Base-by-base conservation (phyloP, 2,797 vertebrate species). In the Acanthopagrus latus region DNA sequence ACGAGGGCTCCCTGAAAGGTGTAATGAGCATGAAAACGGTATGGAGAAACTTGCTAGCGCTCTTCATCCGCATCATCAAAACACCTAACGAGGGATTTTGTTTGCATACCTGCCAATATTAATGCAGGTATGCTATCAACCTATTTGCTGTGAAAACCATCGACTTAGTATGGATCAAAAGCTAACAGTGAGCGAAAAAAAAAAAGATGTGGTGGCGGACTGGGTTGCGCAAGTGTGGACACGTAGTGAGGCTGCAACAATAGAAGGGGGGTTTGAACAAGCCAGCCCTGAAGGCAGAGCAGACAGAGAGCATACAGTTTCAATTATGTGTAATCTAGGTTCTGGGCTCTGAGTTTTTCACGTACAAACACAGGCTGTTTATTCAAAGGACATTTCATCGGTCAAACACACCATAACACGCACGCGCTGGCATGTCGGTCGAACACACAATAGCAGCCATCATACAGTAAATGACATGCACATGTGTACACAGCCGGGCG, bases 281-380 rank as follows among this genome's bases (percentile, higher is more conserved):
- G 54, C 27, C 14, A 1, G 46, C 74, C 77, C 84, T 29, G 81
- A 67, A 79, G 85, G 75, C 16, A 21, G 38, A 25, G 64, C 7
- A 7, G 43, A 55, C 2, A 59, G 21, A 25, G 64, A 44, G 1
- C 88, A 89, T 73, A 81, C 73, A 84, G 64, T 81, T 91, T 86
- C 82, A 88, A 88, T 91, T 85, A 91, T 81, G 71, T 71, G n/a
- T 62, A 72, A 86, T 89, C 73, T 74, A 8, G 27, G 70, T 47
- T 60, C 47, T 48, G 63, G 44, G 56, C 50, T 77, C 66, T 16
- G 74, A 46, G 38, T 65, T 70, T 75, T 76, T 59, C 74, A 60
- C 78, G 56, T 59, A 67, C 85, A 91, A 81, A 89, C 81, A 76
- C 74, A 38, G 80, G 74, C 76, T 86, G 88, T 88, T 89, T 89